phyloP scores from a whole-genome alignment of 2,888 invertebrate genomes.

The Nezara viridula region DNA sequence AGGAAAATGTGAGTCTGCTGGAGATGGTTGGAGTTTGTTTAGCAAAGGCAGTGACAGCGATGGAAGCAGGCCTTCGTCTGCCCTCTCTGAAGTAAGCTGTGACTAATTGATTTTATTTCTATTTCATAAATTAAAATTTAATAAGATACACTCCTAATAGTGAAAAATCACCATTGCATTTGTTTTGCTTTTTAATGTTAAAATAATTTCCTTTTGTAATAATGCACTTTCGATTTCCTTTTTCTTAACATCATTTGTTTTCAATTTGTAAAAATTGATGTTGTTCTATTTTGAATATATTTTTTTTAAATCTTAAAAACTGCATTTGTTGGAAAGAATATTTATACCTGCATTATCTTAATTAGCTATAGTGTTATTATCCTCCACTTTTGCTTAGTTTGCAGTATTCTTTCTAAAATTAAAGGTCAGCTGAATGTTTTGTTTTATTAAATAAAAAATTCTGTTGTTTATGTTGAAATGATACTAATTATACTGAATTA shows the following conservation, averaged over 20 bases:
- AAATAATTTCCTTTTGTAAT: neutral
- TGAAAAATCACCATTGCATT: too few species aligned
- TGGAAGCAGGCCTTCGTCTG: slow-evolving; percentile 49
- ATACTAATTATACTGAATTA: neutral
- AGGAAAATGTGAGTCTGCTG: slow-evolving; percentile 66
- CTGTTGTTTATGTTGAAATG: neutral
- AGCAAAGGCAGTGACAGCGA: slow-evolving; percentile 62
- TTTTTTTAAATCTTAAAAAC: too few species aligned
- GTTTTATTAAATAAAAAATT: neutral
- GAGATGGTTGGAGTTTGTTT: slow-evolving; percentile 66
- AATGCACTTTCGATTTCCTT: neutral
- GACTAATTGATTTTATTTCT: neutral
- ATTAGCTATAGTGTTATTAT: neutral
- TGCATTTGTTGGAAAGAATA: neutral
- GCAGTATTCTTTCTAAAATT: neutral
- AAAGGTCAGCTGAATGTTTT: neutral
- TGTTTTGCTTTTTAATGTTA: too few species aligned
- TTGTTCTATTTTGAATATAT: neutral
- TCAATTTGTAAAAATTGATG: neutral
- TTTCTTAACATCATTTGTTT: neutral
- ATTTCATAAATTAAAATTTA: too few species aligned
- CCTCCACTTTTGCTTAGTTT: neutral
- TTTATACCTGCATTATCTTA: slow-evolving; percentile 20
- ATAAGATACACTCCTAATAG: too few species aligned
- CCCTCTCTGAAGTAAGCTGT: slow-evolving; percentile 30